Percentiles rank a stretch among this genome's conserved stretches.
These are phyloP conservation scores for Aphis gossypii DNA, from an alignment of 1,140 invertebrate species.

Conservation along the genomic window DNA sequence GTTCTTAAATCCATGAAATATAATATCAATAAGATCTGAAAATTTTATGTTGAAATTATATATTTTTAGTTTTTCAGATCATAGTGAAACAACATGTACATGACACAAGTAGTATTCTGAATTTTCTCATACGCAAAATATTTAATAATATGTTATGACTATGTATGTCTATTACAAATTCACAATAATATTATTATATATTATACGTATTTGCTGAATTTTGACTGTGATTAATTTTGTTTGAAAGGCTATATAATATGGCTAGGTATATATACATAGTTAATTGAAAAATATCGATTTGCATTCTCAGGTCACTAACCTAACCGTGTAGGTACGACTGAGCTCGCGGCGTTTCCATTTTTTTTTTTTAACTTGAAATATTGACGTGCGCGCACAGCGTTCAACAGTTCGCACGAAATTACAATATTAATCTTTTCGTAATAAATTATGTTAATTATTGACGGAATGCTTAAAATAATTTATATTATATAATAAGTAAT, in stretches of 20 bases:
- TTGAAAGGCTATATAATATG: background rate
- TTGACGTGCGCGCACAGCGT: background rate
- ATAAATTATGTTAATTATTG: background rate
- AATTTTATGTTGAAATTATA: background rate
- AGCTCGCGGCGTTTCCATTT: background rate
- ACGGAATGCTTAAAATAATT: background rate
- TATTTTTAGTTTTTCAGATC: background rate
- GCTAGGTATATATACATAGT: background rate
- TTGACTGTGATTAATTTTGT: background rate
- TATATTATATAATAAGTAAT: background rate
- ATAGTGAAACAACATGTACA: background rate
- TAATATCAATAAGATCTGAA: background rate
- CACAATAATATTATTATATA: background rate
- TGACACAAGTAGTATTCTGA: background rate
- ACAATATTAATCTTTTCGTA: background rate
- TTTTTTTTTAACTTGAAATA: background rate
- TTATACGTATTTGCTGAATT: background rate
- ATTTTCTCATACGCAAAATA: background rate
- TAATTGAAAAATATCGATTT: conserved; percentile 28
- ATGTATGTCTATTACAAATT: background rate
- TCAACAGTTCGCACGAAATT: background rate
- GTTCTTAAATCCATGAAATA: background rate
- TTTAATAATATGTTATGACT: background rate
- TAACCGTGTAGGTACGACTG: background rate
- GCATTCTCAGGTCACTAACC: conserved; percentile 25